These are phyloP conservation scores for Rhabdornis inornatus DNA, from an alignment of 2,113 vertebrate genomes.

Conservation along the genomic window DNA sequence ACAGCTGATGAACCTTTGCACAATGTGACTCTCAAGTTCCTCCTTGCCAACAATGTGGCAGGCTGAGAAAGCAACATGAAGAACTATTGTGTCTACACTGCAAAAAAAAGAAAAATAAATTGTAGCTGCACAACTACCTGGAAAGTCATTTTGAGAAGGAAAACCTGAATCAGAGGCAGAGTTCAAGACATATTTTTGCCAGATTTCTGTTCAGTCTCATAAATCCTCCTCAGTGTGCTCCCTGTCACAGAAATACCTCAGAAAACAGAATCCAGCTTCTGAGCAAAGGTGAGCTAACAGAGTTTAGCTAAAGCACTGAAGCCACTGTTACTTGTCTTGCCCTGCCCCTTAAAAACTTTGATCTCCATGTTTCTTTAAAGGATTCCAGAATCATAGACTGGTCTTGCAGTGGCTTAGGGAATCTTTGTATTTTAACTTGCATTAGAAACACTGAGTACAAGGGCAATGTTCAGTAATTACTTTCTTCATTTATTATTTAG, in stretches of 20 bases:
- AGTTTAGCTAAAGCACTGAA: neutral
- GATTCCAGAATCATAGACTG: neutral
- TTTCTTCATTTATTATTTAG: neutral
- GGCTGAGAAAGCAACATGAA: neutral
- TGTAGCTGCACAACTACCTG: neutral
- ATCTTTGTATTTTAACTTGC: neutral
- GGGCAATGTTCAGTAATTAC: neutral
- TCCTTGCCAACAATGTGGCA: neutral
- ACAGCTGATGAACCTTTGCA: constrained; percentile 6
- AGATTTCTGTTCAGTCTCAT: neutral
- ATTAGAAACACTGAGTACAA: neutral
- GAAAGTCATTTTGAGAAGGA: neutral
- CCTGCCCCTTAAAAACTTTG: neutral
- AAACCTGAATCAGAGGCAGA: neutral
- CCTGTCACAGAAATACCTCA: neutral
- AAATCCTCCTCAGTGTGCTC: neutral
- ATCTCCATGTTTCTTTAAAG: neutral
- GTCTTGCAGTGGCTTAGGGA: neutral
- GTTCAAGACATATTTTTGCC: neutral
- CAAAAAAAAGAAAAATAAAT: neutral
- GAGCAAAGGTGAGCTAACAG: neutral
- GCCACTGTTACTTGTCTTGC: neutral
- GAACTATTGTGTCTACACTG: neutral
- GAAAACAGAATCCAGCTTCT: neutral
- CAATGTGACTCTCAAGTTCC: neutral